Base-by-base conservation (phyloP, 1,140 invertebrate species). In the Bombus pyrosoma region DNA sequence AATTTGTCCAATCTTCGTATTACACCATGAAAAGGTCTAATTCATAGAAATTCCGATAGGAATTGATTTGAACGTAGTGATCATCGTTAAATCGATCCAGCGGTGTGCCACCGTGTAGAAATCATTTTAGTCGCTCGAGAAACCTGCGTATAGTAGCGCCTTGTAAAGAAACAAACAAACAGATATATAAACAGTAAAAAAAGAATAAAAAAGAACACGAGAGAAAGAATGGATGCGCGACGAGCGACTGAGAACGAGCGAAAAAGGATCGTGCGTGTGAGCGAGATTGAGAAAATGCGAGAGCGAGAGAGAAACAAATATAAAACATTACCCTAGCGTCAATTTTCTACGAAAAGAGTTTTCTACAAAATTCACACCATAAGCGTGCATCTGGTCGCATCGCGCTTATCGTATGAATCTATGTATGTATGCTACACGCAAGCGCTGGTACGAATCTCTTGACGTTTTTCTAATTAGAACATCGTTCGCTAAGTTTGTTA, bases 271-370 rank as follows among this genome's bases (percentile, higher is more conserved):
- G 71, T 5, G 37, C 13, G 2, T 22, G 47, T 53, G 47, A 53
- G 72, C 41, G 79, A 25, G 25, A 57, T 8, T 3, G 9, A 2
- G 66, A 47, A 43, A 10, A 25, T n/a, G 53, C 39, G 28, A 28
- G 77, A 34, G 39, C n/a, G 53, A 59, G 47, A 34, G 34, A 34
- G 64, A 69, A 28, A 77, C 41, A 86, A 82, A 13, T 81, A 75
- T 86, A 64, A 68, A 76, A 86, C 69, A 93, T 94, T 92, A 95
- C 92, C 93, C 92, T 94, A 94, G 93, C 90, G 93, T 95, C 93
- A 95, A 95, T 94, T 95, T 95, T 94, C 93, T 95, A 95, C 93
- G 89, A 93, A 91, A 75, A 91, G 84, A 90, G 86, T 91, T 90
- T 90, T 88, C 86, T 91, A 90, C 89, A 86, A 88, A 84, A 90